Percentiles rank a stretch among this genome's conserved stretches.
Conservation (phyloP, 2,888 invertebrate species). For the Candidula unifasciata region DNA sequence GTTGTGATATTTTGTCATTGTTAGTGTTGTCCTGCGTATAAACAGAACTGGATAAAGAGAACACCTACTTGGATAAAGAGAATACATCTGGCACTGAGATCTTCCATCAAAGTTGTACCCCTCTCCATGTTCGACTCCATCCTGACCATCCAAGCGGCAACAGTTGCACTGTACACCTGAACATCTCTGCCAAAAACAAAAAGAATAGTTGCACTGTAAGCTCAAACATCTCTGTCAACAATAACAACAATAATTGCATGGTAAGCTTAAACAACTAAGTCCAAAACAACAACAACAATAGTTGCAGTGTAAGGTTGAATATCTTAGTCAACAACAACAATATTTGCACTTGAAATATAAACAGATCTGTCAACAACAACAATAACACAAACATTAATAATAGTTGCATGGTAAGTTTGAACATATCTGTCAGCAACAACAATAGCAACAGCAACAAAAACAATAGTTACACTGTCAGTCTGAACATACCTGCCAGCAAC, state of each 20-base stretch:
- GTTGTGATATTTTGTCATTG: not conserved
- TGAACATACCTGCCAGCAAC: not conserved
- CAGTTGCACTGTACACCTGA: constrained; percentile 79
- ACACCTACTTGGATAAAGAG: constrained; percentile 81
- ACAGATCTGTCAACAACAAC: not conserved
- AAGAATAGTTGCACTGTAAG: constrained; percentile 80
- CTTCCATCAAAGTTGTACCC: constrained; percentile 78
- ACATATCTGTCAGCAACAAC: not conserved
- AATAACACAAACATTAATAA: not conserved
- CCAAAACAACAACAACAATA: not conserved
- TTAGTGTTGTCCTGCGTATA: not conserved
- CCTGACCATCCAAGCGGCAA: constrained; percentile 83
- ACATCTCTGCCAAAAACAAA: constrained; percentile 81
- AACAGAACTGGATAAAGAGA: no score
- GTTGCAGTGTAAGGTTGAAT: no score
- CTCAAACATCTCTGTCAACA: constrained; percentile 81
- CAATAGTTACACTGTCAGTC: not conserved
- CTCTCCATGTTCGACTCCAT: constrained; percentile 79
- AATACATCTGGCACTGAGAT: constrained; percentile 80
- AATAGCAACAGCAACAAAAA: not conserved
- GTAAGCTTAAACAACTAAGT: not conserved
- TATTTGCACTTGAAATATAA: no score
- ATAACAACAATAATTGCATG: not conserved
- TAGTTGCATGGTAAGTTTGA: not conserved
- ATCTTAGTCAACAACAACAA: no score